Percentiles rank a stretch among this genome's conserved stretches.
phyloP scores from a whole-genome alignment of 2,797 vertebrate genomes.

The Australoheros facetus region DNA sequence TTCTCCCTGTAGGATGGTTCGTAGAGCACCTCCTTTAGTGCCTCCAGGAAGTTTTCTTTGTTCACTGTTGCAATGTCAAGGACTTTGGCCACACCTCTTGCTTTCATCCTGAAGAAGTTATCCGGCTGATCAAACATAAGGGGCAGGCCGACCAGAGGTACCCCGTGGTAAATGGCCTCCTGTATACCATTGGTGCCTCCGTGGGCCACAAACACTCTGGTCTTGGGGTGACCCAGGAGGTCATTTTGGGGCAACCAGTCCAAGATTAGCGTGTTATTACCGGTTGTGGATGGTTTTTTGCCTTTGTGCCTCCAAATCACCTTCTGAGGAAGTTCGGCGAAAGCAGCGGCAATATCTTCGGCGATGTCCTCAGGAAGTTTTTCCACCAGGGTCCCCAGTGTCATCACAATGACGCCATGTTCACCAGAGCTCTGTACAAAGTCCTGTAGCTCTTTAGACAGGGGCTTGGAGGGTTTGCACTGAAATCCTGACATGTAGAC shows the following conservation, averaged over 20 bases:
- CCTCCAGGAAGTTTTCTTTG: conserved; percentile 63
- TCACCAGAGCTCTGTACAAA: conserved; percentile 70
- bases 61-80: conserved; percentile 60
- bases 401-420: conserved; percentile 76
- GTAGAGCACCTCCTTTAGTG: conserved; percentile 61
- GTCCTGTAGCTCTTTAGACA: conserved; percentile 59
- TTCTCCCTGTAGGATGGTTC: conserved; percentile 63
- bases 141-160: conserved; percentile 69
- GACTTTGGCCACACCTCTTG: conserved; percentile 68
- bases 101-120: conserved; percentile 68
- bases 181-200: conserved; percentile 74
- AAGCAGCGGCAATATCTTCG: conserved; percentile 68
- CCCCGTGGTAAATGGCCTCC: conserved; percentile 71
- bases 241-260: conserved; percentile 76
- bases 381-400: conserved; percentile 63
- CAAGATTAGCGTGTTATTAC: conserved; percentile 71
- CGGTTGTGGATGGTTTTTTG: conserved; percentile 57
- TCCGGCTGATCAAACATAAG: conserved; percentile 71
- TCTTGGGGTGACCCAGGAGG: conserved; percentile 72
- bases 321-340: conserved; percentile 72
- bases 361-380: conserved; percentile 59
- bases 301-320: conserved; percentile 70
- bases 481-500: conserved; percentile 79
- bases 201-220: conserved; percentile 68
- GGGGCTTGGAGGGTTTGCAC: conserved; percentile 70